These are phyloP conservation scores for Rhyacichthys aspro DNA, from an alignment of 2,797 vertebrate species.

Conservation along the genomic window DNA sequence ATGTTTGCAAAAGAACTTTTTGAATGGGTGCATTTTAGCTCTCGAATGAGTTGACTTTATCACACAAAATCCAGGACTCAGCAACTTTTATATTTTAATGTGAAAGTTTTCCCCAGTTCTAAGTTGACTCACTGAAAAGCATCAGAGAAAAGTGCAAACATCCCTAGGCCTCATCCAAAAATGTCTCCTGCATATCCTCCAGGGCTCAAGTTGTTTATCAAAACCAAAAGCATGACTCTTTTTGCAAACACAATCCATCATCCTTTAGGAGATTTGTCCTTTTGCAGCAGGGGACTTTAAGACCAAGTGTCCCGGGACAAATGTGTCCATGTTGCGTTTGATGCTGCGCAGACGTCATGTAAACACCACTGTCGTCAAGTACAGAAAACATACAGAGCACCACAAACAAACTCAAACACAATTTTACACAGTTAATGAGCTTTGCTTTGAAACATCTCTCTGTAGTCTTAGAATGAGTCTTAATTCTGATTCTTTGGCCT, in stretches of 20 bases:
- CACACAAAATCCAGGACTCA: constrained; percentile 10
- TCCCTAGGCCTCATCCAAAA: constrained; percentile 14
- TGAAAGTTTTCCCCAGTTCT: constrained; percentile 16
- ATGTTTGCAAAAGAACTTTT: constrained; percentile 36
- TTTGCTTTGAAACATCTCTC: too few species aligned
- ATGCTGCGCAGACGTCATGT: constrained; percentile 57
- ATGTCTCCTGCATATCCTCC: constrained; percentile 47
- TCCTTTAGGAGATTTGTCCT: constrained; percentile 51
- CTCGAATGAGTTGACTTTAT: constrained; percentile 19
- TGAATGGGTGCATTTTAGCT: constrained; percentile 17
- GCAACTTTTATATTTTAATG: constrained; percentile 24
- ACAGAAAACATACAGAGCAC: constrained; percentile 20
- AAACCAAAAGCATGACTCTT: constrained; percentile 60
- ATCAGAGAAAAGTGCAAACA: constrained; percentile 12
- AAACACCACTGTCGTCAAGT: constrained; percentile 43
- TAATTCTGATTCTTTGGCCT: too few species aligned
- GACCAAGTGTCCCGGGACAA: constrained; percentile 43
- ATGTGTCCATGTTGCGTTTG: constrained; percentile 51
- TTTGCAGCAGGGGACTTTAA: constrained; percentile 32
- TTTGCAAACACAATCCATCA: constrained; percentile 66
- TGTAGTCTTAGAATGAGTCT: too few species aligned
- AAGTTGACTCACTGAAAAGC: constrained; percentile 11
- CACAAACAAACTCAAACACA: constrained; percentile 10
- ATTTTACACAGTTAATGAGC: too few species aligned
- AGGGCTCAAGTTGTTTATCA: constrained; percentile 63